phyloP scores from a whole-genome alignment of 2,888 invertebrate species.

The Lamellibrachia satsuma region DNA sequence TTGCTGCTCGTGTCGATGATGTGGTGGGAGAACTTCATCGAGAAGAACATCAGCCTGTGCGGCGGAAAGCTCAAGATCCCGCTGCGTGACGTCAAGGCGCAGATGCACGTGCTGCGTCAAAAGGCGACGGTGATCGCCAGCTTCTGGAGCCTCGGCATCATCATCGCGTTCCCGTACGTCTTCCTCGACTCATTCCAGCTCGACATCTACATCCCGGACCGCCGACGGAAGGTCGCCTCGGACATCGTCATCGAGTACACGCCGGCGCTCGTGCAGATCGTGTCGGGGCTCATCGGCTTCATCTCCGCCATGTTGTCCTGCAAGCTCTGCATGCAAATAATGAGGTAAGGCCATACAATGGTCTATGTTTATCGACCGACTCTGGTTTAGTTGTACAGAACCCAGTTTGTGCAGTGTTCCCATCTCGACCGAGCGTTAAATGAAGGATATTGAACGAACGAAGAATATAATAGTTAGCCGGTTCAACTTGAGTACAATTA shows the following conservation, averaged over 20 bases:
- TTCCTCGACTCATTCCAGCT: slow-evolving; percentile 31
- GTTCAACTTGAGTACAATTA: no score
- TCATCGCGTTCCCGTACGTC: slow-evolving; percentile 49
- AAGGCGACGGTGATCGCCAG: slow-evolving; percentile 51
- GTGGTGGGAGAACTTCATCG: slow-evolving; percentile 86
- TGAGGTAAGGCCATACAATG: not conserved
- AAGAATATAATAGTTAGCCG: no score
- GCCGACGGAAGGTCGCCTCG: not conserved
- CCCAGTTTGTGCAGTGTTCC: no score
- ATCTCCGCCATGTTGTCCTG: slow-evolving; percentile 27
- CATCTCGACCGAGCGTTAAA: no score
- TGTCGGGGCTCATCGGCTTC: slow-evolving; percentile 34
- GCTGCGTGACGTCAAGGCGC: slow-evolving; percentile 41
- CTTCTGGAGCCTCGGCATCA: slow-evolving; percentile 53
- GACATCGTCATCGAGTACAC: slow-evolving; percentile 17
- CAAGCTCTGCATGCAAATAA: slow-evolving; percentile 37
- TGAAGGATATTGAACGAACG: no score
- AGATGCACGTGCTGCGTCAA: slow-evolving; percentile 49
- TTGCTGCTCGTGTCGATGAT: slow-evolving; percentile 77
- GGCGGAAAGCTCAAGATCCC: not conserved
- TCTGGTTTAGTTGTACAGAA: no score
- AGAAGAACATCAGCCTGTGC: slow-evolving; percentile 44
- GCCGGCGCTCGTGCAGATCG: slow-evolving; percentile 27
- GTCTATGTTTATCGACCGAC: not conserved
- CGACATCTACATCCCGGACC: slow-evolving; percentile 24